These are phyloP conservation scores for Pipa parva DNA, from an alignment of 2,113 vertebrate genomes.

Conservation along the genomic window DNA sequence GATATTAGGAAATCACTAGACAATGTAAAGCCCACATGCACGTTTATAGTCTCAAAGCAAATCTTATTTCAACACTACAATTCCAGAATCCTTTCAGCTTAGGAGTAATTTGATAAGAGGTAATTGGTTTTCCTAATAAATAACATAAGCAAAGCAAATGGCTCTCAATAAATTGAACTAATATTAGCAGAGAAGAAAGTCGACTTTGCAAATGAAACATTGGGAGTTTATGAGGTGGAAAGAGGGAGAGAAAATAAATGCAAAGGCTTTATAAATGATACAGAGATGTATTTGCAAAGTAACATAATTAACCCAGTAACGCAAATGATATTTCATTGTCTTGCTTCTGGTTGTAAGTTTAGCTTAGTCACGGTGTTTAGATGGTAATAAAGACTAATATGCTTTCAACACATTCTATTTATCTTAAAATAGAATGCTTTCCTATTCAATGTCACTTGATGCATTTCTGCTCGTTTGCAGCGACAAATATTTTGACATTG, in stretches of 20 bases:
- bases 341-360: slow-evolving; percentile 8
- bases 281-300: not conserved
- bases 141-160: slow-evolving; percentile 13
- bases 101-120: slow-evolving; percentile 31
- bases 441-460: not conserved
- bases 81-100: slow-evolving; percentile 35
- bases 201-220: not conserved
- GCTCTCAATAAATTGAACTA: not conserved
- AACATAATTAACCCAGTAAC: slow-evolving; percentile 1
- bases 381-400: slow-evolving; percentile 10
- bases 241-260: not conserved
- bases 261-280: not conserved
- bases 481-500: too few species aligned
- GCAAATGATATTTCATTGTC: slow-evolving; percentile 8
- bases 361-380: slow-evolving; percentile 6
- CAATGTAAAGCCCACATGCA: slow-evolving; percentile 1
- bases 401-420: not conserved
- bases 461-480: too few species aligned
- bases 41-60: slow-evolving; percentile 37
- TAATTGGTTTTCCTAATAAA: slow-evolving; percentile 35
- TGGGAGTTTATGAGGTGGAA: not conserved
- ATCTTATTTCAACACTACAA: not conserved
- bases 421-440: not conserved
- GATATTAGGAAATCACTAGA: slow-evolving; percentile 47
- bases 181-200: slow-evolving; percentile 23